Evolutionary conservation across 2,113 vertebrate genomes (phyloP).

Genomic region (Chauna torquata): DNA sequence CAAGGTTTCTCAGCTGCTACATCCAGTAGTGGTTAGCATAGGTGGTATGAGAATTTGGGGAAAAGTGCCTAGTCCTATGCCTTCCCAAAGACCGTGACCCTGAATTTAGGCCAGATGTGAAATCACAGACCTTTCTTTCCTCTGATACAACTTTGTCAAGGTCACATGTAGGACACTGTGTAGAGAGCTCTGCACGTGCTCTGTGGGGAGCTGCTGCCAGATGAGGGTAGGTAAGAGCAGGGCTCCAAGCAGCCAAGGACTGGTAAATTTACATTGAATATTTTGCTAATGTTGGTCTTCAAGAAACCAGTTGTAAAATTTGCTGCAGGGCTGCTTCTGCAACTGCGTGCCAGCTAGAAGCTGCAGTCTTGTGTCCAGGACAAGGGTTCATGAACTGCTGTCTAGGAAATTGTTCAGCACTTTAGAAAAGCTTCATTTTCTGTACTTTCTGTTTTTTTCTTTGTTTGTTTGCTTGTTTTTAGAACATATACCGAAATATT

Average conservation of each 20-base stretch:
- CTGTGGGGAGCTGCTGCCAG: not conserved
- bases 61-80: not conserved
- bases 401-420: not conserved
- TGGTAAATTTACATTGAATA: not conserved
- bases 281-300: not conserved
- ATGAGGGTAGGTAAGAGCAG: not conserved
- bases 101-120: not conserved
- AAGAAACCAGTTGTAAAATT: constrained; percentile 3
- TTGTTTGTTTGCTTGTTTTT: not conserved
- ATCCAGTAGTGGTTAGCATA: not conserved
- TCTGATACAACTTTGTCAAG: not conserved
- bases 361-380: not conserved
- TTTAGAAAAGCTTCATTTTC: not conserved
- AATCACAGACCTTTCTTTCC: not conserved
- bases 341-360: not conserved
- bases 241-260: not conserved
- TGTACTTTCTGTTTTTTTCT: not conserved
- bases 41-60: not conserved
- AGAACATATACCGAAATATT: not conserved
- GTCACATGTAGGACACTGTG: not conserved
- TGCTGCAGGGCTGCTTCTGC: not conserved
- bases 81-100: not conserved
- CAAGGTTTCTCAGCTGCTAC: not conserved
- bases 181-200: not conserved
- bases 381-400: not conserved